Percentiles rank a stretch among this genome's conserved stretches.
These are phyloP conservation scores for Poeciliopsis occidentalis DNA, from an alignment of 2,113 vertebrate species.

Conservation along the genomic window DNA sequence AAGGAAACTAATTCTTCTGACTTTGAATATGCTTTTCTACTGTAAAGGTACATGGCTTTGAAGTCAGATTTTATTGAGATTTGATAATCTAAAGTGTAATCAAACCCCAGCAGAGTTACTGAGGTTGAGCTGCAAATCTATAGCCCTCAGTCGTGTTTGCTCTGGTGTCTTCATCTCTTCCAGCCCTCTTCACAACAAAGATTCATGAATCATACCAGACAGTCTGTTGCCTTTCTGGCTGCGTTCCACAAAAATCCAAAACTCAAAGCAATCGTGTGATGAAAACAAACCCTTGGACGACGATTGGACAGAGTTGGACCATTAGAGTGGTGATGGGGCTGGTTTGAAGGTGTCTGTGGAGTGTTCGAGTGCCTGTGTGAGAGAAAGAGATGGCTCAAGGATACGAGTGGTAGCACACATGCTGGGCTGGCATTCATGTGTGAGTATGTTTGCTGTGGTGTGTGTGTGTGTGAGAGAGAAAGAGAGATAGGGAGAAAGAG, in stretches of 20 bases:
- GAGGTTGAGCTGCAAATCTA: slow-evolving; percentile 3
- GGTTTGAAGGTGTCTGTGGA: slow-evolving; percentile 28
- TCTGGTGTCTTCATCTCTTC: background rate
- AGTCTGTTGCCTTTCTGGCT: background rate
- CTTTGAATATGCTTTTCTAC: background rate
- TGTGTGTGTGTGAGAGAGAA: slow-evolving; percentile 12
- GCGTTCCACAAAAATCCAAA: background rate
- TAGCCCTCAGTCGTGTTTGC: background rate
- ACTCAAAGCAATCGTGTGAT: background rate
- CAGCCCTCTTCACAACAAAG: background rate
- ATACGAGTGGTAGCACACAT: slow-evolving; percentile 37
- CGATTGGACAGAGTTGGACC: slow-evolving; percentile 2
- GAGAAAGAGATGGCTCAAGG: slow-evolving; percentile 38
- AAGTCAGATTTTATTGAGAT: background rate
- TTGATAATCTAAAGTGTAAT: background rate
- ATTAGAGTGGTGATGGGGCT: slow-evolving; percentile 15
- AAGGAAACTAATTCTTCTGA: background rate
- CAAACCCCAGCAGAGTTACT: background rate
- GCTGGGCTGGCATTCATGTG: slow-evolving; percentile 20
- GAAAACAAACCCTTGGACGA: background rate
- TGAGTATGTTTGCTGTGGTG: slow-evolving; percentile 8
- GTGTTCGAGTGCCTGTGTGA: slow-evolving; percentile 15
- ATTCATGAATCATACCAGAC: slow-evolving; percentile 2
- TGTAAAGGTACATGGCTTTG: background rate
- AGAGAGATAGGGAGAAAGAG: background rate